A percentile compares a stretch with the other conserved stretches of the same genome.
Conservation (phyloP, 2,113 vertebrate genomes). For the Calonectris borealis region DNA sequence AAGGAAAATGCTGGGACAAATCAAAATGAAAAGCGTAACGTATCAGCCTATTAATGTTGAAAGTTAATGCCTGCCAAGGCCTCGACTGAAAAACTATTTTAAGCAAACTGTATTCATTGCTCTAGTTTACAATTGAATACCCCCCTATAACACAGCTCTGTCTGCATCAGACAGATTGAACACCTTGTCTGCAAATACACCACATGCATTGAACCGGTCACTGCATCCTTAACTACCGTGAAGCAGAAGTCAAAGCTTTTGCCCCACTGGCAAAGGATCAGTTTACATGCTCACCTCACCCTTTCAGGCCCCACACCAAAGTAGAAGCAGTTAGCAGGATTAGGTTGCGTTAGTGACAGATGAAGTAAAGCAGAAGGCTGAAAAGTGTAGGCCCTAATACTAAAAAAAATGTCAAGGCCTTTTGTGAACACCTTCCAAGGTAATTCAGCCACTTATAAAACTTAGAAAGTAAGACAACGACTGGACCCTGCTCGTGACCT, state of each 20-base stretch:
- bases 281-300: not conserved
- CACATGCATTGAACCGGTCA: not conserved
- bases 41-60: conserved; percentile 49
- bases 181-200: not conserved
- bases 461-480: not conserved
- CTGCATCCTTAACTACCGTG: not conserved
- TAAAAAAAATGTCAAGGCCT: not conserved
- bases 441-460: not conserved
- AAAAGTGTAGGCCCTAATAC: not conserved
- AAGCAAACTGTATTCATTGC: not conserved
- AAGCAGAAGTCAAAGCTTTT: not conserved
- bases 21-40: conserved; percentile 68
- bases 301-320: not conserved
- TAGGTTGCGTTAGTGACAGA: not conserved
- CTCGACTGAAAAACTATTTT: conserved; percentile 1
- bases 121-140: not conserved
- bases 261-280: not conserved
- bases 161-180: not conserved
- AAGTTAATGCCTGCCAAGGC: conserved; percentile 19
- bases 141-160: not conserved
- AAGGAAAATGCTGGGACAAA: conserved; percentile 94
- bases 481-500: fast-evolving
- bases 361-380: not conserved
- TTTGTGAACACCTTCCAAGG: not conserved
- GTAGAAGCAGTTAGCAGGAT: not conserved